These are phyloP conservation scores for Progne subis DNA, from an alignment of 2,113 vertebrate species.

Conservation along the genomic window DNA sequence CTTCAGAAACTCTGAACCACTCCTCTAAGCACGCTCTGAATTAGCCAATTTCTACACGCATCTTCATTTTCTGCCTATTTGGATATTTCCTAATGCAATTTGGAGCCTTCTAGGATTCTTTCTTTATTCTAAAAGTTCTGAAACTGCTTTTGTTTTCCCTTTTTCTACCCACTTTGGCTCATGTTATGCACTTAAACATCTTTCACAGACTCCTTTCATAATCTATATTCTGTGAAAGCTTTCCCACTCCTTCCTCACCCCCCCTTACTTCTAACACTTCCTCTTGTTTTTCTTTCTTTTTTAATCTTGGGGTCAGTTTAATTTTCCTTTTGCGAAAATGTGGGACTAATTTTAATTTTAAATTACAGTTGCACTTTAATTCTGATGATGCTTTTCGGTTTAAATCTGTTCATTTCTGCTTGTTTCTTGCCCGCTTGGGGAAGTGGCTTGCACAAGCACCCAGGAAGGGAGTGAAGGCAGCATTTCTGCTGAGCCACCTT, in stretches of 20 bases:
- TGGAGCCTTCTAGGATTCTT: not conserved
- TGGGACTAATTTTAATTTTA: constrained; percentile 37
- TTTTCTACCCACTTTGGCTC: not conserved
- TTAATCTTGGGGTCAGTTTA: constrained; percentile 21
- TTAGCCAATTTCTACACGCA: not conserved
- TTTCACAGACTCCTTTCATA: constrained; percentile 36
- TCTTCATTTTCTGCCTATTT: constrained; percentile 7
- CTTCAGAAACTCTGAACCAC: not conserved
- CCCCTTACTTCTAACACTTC: constrained; percentile 8
- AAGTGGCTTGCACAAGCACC: not conserved
- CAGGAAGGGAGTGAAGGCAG: not conserved
- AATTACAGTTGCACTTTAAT: constrained; percentile 1
- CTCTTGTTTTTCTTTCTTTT: not conserved
- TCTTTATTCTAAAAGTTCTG: not conserved
- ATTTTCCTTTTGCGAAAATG: constrained; percentile 30
- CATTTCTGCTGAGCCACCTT: not conserved
- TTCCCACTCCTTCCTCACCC: constrained; percentile 28
- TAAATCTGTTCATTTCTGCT: not conserved
- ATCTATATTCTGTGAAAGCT: constrained; percentile 45
- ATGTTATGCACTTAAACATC: constrained; percentile 6
- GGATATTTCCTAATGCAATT: not conserved
- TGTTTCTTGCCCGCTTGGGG: not conserved
- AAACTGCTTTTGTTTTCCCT: constrained; percentile 8
- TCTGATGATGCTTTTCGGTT: not conserved
- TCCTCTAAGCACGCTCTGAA: not conserved